Percentiles rank a stretch among this genome's conserved stretches.
Evolutionary conservation across 2,797 vertebrate genomes (phyloP).

Genomic region (Microhierax caerulescens): DNA sequence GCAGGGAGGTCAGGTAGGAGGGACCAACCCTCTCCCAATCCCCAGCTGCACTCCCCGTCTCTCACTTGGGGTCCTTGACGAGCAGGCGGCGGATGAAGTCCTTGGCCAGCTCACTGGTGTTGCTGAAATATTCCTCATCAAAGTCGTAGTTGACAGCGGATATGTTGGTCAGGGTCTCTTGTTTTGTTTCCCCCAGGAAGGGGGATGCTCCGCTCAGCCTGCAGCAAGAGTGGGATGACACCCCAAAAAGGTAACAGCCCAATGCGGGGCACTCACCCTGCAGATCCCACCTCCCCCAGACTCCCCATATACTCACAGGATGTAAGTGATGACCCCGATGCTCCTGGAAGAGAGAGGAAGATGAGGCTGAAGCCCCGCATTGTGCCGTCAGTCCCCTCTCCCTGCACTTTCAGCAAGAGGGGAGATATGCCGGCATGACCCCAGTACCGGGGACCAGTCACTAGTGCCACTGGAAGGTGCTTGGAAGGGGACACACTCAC

Average conservation of each 20-base stretch:
- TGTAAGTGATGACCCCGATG: slow-evolving; percentile 97
- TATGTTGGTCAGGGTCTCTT: slow-evolving; percentile 97
- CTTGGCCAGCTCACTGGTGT: slow-evolving; percentile 95
- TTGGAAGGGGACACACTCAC: slow-evolving; percentile 75
- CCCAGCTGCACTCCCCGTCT: not conserved
- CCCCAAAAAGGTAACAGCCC: not conserved
- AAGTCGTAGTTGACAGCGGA: slow-evolving; percentile 96
- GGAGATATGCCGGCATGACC: fast-evolving
- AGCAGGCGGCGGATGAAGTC: slow-evolving; percentile 96
- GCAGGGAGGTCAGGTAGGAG: fast-evolving
- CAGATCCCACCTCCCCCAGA: not conserved
- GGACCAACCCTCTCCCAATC: not conserved
- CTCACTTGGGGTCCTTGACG: slow-evolving; percentile 96
- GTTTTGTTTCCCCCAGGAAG: slow-evolving; percentile 95
- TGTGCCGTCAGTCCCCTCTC: fast-evolving
- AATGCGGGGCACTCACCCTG: fast-evolving
- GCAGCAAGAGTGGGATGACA: not conserved
- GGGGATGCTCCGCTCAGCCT: slow-evolving; percentile 94
- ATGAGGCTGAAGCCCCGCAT: not conserved
- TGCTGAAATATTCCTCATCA: slow-evolving; percentile 95
- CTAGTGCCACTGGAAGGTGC: not conserved
- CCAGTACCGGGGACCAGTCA: fast-evolving
- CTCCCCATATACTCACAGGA: slow-evolving; percentile 85
- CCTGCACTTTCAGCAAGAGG: not conserved
- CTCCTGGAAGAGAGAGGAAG: slow-evolving; percentile 82